Base-by-base conservation (phyloP, 2,113 vertebrate genomes). In the Jacana jacana region DNA sequence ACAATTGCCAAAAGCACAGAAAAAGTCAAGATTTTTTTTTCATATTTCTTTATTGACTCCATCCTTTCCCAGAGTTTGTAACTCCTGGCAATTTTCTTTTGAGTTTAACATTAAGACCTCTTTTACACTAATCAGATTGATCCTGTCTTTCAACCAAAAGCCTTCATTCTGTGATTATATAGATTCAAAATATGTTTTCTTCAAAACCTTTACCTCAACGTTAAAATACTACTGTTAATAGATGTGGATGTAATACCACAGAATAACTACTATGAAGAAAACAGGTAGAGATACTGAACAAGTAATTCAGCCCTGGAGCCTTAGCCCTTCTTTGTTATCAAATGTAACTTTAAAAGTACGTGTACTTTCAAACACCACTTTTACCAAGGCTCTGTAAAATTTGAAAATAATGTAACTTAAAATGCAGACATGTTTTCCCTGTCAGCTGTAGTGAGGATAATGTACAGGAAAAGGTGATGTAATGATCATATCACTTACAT, bases 401-500 rank as follows among this genome's bases (percentile, higher is more conserved):
- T 57, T 58, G 82, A 86, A 64, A 85, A 82, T 37, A 78, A 88
- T 40, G 66, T 85, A 93, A 97, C 70, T 93, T 86, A 51, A 86
- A 82, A 81, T 69, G 40, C 57, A 91, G 93, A 90, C 37, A 78
- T 98, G 98, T 98, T 98, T 98, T 97, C 89, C 95, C 95, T 96
- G 93, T 97, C 98, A 97, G 97, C 97, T 97, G 97, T 91, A 97
- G 98, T 98, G 97, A 98, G 98, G 98, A 97, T 98, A 98, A 98
- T 98, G 98, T 97, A 98, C 98, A 98, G 99, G 98, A 98, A 98
- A 98, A 98, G 98, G 97, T 99, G 99, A 99, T 97, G 98, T 99
- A 98, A 99, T 98, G 98, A 98, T 97, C 98, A 96, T 99, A 99
- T 99, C 98, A 94, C 98, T 99, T 99, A 98, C 99, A 98, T 98